A percentile compares a stretch with the other conserved stretches of the same genome.
These are phyloP conservation scores for Upupa epops DNA, from an alignment of 2,113 vertebrate species.

Conservation along the genomic window DNA sequence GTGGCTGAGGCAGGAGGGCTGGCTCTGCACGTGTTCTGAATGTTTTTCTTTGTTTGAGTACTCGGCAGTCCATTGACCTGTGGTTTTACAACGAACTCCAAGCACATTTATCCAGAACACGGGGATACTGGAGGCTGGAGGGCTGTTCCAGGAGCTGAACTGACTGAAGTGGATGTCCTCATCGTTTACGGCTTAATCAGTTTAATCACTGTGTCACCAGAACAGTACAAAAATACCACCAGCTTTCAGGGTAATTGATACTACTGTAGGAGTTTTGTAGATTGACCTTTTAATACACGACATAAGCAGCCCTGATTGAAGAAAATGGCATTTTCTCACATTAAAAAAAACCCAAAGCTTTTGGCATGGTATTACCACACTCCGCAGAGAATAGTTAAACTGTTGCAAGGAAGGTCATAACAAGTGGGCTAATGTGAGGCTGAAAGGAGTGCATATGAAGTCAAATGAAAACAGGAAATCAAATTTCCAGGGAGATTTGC, in stretches of 20 bases:
- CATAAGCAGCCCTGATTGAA: not conserved
- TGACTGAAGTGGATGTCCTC: constrained; percentile 23
- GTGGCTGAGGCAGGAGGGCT: constrained; percentile 17
- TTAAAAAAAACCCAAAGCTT: not conserved
- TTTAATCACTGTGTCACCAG: constrained; percentile 26
- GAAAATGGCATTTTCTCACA: not conserved
- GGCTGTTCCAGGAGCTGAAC: constrained; percentile 68
- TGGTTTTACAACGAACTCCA: constrained; percentile 70
- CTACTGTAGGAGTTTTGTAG: constrained; percentile 6
- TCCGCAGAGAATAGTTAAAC: not conserved
- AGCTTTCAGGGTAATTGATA: not conserved
- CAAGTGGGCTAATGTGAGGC: not conserved
- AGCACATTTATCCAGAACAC: constrained; percentile 77
- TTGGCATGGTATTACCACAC: not conserved
- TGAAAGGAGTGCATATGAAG: not conserved
- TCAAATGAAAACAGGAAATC: constrained; percentile 6
- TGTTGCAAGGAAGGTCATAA: constrained; percentile 14
- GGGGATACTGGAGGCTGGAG: constrained; percentile 45
- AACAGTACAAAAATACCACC: constrained; percentile 49
- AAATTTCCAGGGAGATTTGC: not conserved
- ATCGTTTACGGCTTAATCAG: constrained; percentile 36
- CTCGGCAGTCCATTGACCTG: constrained; percentile 63
- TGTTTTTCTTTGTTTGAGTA: constrained; percentile 74
- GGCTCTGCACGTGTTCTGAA: constrained; percentile 60
- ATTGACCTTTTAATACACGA: constrained; percentile 19